These are phyloP conservation scores for Drosophila orosa DNA, from an alignment of 1,140 invertebrate genomes.

Conservation along the genomic window DNA sequence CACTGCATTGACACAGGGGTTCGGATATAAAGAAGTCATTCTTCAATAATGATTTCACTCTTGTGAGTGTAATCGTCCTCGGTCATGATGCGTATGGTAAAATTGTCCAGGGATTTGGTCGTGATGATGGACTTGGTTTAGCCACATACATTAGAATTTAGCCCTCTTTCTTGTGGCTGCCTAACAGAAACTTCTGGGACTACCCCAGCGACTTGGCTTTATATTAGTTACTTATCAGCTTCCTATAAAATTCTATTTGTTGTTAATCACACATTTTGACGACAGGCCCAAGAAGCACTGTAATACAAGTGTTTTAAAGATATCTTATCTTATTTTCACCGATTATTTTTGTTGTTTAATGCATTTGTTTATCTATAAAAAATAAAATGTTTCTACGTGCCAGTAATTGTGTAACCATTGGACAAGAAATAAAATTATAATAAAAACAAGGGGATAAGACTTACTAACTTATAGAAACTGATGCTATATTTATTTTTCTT, in stretches of 20 bases:
- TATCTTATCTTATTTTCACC: background rate
- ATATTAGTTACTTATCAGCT: background rate
- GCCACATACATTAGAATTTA: too few species aligned
- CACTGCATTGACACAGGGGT: background rate
- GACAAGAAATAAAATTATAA: background rate
- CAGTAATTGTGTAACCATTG: background rate
- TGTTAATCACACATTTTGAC: background rate
- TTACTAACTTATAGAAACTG: background rate
- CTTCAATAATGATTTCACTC: background rate
- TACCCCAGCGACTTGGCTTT: background rate
- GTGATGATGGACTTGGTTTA: background rate
- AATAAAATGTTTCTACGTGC: background rate
- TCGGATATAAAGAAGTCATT: background rate
- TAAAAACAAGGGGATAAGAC: background rate
- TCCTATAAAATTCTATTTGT: background rate
- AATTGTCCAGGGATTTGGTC: background rate
- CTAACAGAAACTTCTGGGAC: background rate
- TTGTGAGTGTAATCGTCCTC: background rate
- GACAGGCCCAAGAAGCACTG: background rate
- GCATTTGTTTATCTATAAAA: background rate
- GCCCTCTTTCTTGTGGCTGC: background rate
- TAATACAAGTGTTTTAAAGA: background rate
- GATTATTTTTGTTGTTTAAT: background rate
- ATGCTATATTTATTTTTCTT: background rate
- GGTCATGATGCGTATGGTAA: conserved; percentile 2